These are phyloP conservation scores for Hypomecis punctinalis DNA, from an alignment of 2,888 invertebrate genomes.

Conservation along the genomic window DNA sequence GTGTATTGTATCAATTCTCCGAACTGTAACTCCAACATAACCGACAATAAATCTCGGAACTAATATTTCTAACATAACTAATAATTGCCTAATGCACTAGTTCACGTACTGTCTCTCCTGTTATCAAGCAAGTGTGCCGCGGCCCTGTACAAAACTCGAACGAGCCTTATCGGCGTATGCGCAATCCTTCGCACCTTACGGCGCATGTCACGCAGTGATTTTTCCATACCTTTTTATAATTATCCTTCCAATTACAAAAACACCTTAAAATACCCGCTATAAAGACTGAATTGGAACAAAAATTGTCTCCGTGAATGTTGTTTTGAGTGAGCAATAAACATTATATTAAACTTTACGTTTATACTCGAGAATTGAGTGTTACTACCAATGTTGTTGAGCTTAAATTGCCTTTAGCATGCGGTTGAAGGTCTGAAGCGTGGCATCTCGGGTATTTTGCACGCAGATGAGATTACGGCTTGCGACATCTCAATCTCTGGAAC, in stretches of 20 bases:
- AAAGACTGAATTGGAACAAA: conserved; percentile 36
- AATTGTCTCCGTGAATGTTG: conserved; percentile 29
- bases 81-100: not conserved
- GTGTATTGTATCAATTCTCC: no score
- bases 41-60: no score
- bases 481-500: conserved; percentile 16
- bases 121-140: conserved; percentile 53
- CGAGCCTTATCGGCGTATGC: conserved; percentile 57
- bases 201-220: conserved; percentile 39
- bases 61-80: no score
- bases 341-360: conserved; percentile 39
- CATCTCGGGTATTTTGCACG: conserved; percentile 21
- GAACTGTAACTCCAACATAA: no score
- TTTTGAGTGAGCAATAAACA: conserved; percentile 53
- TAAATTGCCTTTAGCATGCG: conserved; percentile 28
- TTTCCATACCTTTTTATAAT: conserved; percentile 35
- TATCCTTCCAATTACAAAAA: conserved; percentile 23
- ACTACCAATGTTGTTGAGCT: conserved; percentile 44
- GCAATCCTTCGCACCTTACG: conserved; percentile 58
- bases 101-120: conserved; percentile 22
- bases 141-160: conserved; percentile 56
- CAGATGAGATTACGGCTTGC: conserved; percentile 21
- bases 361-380: conserved; percentile 46
- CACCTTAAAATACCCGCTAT: conserved; percentile 28
- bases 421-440: conserved; percentile 24